Conservation (phyloP, 1,140 invertebrate genomes). For the Pseudomyrmex concolor region DNA sequence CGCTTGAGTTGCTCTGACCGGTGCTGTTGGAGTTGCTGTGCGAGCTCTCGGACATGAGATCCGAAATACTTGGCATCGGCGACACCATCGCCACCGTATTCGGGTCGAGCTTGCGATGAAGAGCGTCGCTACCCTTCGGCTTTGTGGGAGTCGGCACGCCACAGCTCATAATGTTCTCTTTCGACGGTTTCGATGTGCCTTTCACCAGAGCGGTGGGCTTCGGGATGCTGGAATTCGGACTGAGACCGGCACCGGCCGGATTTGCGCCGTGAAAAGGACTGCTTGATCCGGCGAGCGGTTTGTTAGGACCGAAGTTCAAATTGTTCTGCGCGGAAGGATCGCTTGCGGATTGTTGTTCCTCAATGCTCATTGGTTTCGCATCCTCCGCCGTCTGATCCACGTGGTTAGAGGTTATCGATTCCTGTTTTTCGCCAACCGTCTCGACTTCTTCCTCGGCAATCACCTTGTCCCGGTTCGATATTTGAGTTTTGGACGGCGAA, state of each 20-base stretch:
- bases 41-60: slow-evolving; percentile 86
- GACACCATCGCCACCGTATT: slow-evolving; percentile 90
- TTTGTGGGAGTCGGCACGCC: slow-evolving; percentile 75
- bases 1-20: slow-evolving; percentile 88
- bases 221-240: slow-evolving; percentile 90
- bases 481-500: slow-evolving; percentile 26
- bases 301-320: slow-evolving; percentile 49
- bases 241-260: slow-evolving; percentile 55
- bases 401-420: neutral
- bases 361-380: slow-evolving; percentile 1
- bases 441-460: slow-evolving; percentile 16
- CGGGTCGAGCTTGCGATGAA: slow-evolving; percentile 85
- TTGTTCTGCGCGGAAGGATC: neutral
- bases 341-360: slow-evolving; percentile 7
- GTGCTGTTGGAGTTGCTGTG: slow-evolving; percentile 86
- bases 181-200: slow-evolving; percentile 90
- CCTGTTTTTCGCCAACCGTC: slow-evolving; percentile 4
- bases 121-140: slow-evolving; percentile 73
- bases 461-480: neutral
- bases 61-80: slow-evolving; percentile 88
- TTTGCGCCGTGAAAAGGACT: slow-evolving; percentile 59
- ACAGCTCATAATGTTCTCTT: slow-evolving; percentile 74
- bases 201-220: slow-evolving; percentile 96
- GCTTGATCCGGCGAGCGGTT: slow-evolving; percentile 28
- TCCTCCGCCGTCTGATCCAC: slow-evolving; percentile 15